A percentile compares a stretch with the other conserved stretches of the same genome.
Evolutionary conservation across 37 sponge, comb jelly and placozoan species (phyloP).

Genomic region (Geodia barretti): DNA sequence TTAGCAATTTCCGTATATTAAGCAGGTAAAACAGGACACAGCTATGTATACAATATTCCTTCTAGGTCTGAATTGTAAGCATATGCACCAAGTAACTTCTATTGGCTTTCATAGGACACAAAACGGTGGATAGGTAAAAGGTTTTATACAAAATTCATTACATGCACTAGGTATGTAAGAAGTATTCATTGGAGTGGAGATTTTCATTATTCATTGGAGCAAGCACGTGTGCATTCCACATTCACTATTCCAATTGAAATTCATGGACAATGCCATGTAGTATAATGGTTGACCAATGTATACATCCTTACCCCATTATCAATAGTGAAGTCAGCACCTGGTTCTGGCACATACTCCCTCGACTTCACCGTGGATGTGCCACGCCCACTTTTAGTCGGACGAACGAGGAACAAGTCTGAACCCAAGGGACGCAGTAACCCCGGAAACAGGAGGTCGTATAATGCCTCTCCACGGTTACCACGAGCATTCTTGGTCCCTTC

Average conservation of each 20-base stretch:
- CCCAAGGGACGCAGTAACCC: neutral
- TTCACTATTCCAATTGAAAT: too few species aligned
- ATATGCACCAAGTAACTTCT: too few species aligned
- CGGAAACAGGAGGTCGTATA: conserved; percentile 27
- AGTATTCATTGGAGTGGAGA: too few species aligned
- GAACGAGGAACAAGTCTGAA: neutral
- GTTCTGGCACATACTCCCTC: neutral
- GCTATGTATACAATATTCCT: too few species aligned
- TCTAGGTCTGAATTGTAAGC: too few species aligned
- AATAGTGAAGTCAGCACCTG: neutral
- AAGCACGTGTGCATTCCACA: too few species aligned
- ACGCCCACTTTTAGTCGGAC: neutral
- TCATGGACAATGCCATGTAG: too few species aligned
- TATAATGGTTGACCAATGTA: too few species aligned
- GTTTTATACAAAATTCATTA: too few species aligned
- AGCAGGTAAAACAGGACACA: neutral
- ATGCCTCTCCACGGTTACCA: conserved; percentile 43
- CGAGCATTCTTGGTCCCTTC: conserved; percentile 26
- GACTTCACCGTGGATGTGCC: neutral
- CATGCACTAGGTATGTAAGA: too few species aligned
- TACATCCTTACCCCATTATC: neutral
- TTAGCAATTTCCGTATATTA: neutral
- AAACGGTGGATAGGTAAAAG: too few species aligned
- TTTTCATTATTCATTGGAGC: too few species aligned
- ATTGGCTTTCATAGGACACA: neutral